Percentiles rank a stretch among this genome's conserved stretches.
Evolutionary conservation across 2,888 invertebrate genomes (phyloP).

Genomic region (Epiblema foenella): DNA sequence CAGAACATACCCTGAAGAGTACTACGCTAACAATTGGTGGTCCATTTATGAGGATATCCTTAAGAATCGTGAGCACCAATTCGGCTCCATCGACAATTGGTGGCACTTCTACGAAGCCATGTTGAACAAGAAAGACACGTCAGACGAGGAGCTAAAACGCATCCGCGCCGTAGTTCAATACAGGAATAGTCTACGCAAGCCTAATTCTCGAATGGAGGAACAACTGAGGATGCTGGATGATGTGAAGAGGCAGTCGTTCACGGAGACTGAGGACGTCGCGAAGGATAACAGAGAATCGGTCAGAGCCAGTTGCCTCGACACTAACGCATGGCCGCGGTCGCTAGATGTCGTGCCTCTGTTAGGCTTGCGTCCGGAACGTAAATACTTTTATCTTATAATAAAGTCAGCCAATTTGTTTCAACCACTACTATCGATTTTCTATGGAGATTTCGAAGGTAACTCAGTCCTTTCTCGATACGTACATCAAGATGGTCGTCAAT

Average conservation of each 20-base stretch:
- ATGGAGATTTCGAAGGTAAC: too few species aligned
- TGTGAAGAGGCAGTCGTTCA: conserved; percentile 69
- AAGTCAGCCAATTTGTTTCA: too few species aligned
- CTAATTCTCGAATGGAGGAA: conserved; percentile 73
- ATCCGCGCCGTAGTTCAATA: conserved; percentile 63
- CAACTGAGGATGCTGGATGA: conserved; percentile 73
- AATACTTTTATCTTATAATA: neutral
- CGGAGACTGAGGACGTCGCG: conserved; percentile 68
- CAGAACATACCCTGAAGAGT: conserved; percentile 73
- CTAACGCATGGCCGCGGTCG: conserved; percentile 40
- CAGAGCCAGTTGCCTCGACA: conserved; percentile 55
- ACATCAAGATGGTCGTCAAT: too few species aligned
- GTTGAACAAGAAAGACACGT: conserved; percentile 63
- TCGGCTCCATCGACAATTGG: conserved; percentile 81
- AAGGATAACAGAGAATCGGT: conserved; percentile 73
- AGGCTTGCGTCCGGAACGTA: conserved; percentile 45
- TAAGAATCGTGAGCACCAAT: conserved; percentile 75
- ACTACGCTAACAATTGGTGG: conserved; percentile 84
- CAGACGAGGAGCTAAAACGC: conserved; percentile 64
- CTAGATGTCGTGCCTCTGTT: conserved; percentile 49
- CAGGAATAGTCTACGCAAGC: conserved; percentile 60
- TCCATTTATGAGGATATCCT: conserved; percentile 77
- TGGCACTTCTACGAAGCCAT: conserved; percentile 79
- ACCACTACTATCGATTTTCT: too few species aligned
- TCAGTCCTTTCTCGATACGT: too few species aligned